Evolutionary conservation across 2,888 invertebrate species (phyloP), one percentile per base, ranked within the genome.

Genomic region (Subacronicta megacephala): DNA sequence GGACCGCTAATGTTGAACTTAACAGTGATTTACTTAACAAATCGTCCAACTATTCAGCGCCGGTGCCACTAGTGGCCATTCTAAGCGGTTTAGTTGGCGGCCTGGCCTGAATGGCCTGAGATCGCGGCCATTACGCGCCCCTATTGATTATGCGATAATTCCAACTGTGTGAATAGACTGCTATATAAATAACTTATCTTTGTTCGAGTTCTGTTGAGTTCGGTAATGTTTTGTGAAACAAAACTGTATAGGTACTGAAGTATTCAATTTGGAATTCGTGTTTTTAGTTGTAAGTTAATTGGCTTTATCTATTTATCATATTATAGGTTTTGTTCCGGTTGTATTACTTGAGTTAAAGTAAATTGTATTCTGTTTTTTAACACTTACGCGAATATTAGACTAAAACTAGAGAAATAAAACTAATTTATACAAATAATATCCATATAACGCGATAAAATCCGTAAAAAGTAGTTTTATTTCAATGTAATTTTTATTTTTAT

Each of bases 61-160:
- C 44, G 51, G 13, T 36, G 44, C 55, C 62, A 68, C 62, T 61
- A 63, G 57, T 45, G 18, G 58, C 56, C 60, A 35, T 62, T 47
- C 37, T 36, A 26, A 71, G 36, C 51, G 49, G 26, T 44, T 35
- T n/a, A 44, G 44, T 51, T 17, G 13, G 26, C 38, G 41, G 36
- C 16, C 56, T 62, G 65, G 43, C 59, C 62, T 51, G 51, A 62
- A 70, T 55, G 46, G 45, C 42, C 46, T 54, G 49, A 44, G 65
- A 73, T 71, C 61, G 58, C 44, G 36, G 36, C 73, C 62, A 73
- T 73, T 73, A 71, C 20, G 9, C 47, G 18, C 67, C 47, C 56
- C 50, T 59, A 65, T 72, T 72, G 74, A 72, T 74, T 69, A 66
- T 56, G 52, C 62, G 54, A 67, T 75, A 67, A 72, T 68, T 64